phyloP scores from a whole-genome alignment of 2,113 vertebrate species.

The Trogon surrucura region DNA sequence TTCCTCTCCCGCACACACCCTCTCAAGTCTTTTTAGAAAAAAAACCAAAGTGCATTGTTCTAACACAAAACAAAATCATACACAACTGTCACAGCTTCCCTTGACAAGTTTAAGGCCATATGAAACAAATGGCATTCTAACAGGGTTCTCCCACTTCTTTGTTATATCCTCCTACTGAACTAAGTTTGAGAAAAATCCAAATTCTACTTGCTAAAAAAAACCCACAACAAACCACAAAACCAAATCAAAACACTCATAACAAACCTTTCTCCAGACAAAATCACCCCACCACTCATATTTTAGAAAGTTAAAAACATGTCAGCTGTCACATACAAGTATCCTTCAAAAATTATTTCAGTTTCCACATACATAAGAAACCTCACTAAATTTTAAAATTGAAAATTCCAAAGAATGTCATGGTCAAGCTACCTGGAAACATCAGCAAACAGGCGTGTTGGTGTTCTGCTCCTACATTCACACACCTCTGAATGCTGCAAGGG shows the following conservation, averaged over 20 bases:
- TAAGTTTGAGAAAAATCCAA: neutral
- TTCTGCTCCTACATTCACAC: neutral
- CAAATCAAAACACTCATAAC: neutral
- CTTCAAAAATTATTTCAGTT: neutral
- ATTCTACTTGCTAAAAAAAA: neutral
- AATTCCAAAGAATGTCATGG: neutral
- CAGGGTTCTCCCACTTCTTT: neutral
- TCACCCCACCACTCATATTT: neutral
- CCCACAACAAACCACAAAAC: neutral
- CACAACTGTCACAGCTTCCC: neutral
- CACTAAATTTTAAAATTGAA: neutral
- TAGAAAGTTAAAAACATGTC: neutral
- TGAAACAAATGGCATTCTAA: neutral
- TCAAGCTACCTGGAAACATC: neutral
- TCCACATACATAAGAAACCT: neutral
- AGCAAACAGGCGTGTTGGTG: neutral
- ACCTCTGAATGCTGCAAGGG: neutral
- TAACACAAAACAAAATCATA: neutral
- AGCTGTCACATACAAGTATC: accelerated
- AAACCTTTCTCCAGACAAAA: neutral
- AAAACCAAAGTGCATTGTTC: neutral
- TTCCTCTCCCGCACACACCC: too few species aligned
- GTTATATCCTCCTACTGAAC: neutral
- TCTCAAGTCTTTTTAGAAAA: neutral
- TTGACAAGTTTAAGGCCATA: neutral